A percentile compares a stretch with the other conserved stretches of the same genome.
Evolutionary conservation across 2,113 vertebrate species (phyloP).

Genomic region (Chinchilla lanigera): DNA sequence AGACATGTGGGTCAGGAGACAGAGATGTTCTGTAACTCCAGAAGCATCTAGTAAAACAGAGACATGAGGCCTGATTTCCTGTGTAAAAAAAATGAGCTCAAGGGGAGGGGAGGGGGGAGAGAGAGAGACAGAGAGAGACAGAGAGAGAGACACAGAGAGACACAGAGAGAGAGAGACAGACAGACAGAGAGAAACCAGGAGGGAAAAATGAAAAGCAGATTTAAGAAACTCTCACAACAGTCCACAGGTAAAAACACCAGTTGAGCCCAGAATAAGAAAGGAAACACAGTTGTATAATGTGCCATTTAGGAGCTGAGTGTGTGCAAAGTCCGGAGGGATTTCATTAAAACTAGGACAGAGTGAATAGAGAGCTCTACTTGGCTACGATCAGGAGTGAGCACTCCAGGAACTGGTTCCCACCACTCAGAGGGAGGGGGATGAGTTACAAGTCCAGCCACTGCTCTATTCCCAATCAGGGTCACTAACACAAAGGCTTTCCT

Average conservation of each 20-base stretch:
- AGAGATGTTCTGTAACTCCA: background rate
- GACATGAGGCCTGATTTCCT: background rate
- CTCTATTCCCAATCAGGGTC: background rate
- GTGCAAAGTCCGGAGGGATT: background rate
- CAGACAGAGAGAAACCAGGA: no score
- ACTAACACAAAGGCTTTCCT: background rate
- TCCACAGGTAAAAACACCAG: background rate
- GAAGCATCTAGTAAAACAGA: background rate
- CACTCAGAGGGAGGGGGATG: background rate
- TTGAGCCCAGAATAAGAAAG: background rate
- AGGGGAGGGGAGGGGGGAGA: no score
- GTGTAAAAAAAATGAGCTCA: background rate
- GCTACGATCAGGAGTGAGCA: background rate
- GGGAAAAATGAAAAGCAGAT: background rate
- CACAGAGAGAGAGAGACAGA: no score
- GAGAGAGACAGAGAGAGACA: background rate
- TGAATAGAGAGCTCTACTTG: background rate
- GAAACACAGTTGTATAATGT: rapidly evolving
- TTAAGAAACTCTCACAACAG: background rate
- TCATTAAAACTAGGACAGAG: background rate
- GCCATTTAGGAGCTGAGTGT: no score
- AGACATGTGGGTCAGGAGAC: background rate
- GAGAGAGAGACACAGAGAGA: no score
- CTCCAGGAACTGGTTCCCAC: background rate
- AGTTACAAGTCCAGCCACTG: no score